Evolutionary conservation across 2,888 invertebrate species (phyloP).

Genomic region (Drosophila sordidula): DNA sequence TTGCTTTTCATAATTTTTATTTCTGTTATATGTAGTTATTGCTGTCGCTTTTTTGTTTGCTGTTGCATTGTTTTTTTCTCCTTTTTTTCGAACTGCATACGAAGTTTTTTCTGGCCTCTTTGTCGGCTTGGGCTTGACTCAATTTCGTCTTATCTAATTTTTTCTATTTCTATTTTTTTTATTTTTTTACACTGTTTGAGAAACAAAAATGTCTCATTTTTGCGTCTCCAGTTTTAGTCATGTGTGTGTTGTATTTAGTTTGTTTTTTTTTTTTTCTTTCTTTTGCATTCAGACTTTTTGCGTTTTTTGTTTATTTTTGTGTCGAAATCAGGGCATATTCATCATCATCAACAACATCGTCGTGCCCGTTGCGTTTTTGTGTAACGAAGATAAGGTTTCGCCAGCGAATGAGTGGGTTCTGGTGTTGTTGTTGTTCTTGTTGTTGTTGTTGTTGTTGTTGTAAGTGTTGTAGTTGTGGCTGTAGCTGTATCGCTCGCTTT

Average conservation of each 20-base stretch:
- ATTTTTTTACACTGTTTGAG: conserved; percentile 36
- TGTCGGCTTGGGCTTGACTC: conserved; percentile 70
- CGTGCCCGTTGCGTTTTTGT: conserved; percentile 72
- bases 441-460: conserved; percentile 42
- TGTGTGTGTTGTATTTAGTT: conserved; percentile 36
- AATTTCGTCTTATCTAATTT: conserved; percentile 80
- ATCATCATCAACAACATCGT: conserved; percentile 82
- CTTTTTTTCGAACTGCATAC: conserved; percentile 54
- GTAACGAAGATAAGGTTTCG: conserved; percentile 79
- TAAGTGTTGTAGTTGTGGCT: conserved; percentile 34
- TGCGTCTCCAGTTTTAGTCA: conserved; percentile 29
- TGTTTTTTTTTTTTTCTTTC: conserved; percentile 9
- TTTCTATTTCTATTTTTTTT: conserved; percentile 35
- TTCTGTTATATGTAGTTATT: neutral
- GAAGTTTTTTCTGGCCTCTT: conserved; percentile 66
- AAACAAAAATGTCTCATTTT: conserved; percentile 26
- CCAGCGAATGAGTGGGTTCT: conserved; percentile 63
- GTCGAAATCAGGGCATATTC: conserved; percentile 84
- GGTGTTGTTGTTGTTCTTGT: conserved; percentile 45
- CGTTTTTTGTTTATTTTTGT: conserved; percentile 75
- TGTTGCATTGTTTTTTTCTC: conserved; percentile 45
- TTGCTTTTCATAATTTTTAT: conserved; percentile 1
- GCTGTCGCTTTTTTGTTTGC: conserved; percentile 15
- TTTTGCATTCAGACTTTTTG: conserved; percentile 42
- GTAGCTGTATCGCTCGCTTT: conserved; percentile 39